Evolutionary conservation across 2,797 vertebrate species (phyloP).

Genomic region (Phoeniculus purpureus): DNA sequence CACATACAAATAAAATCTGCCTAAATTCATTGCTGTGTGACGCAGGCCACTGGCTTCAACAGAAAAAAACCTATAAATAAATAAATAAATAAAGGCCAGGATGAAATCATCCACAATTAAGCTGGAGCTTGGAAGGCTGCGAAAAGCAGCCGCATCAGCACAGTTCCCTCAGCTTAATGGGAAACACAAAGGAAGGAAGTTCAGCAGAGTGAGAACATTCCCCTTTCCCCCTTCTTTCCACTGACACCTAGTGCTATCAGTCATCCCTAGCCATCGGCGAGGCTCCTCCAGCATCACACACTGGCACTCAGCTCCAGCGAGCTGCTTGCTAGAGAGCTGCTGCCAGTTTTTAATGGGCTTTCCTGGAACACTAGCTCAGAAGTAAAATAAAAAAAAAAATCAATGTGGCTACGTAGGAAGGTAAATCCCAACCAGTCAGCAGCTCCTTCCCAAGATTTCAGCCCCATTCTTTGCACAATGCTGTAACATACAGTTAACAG

Average conservation of each 20-base stretch:
- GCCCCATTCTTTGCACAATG: not conserved
- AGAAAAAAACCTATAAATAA: conserved; percentile 16
- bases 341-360: conserved; percentile 56
- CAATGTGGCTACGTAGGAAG: not conserved
- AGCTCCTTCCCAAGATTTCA: conserved; percentile 22
- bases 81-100: conserved; percentile 56
- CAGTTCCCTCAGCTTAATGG: conserved; percentile 37
- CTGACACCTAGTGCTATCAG: not conserved
- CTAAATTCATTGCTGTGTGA: conserved; percentile 74
- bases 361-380: conserved; percentile 53
- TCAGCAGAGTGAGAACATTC: conserved; percentile 22
- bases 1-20: conserved; percentile 81
- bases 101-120: conserved; percentile 77
- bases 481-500: not conserved
- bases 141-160: conserved; percentile 45
- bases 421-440: not conserved
- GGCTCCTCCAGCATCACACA: not conserved
- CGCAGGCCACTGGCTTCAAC: conserved; percentile 74
- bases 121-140: conserved; percentile 65
- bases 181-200: conserved; percentile 72
- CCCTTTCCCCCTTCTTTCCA: conserved; percentile 30
- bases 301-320: not conserved
- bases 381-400: conserved; percentile 26
- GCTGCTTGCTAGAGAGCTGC: not conserved
- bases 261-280: not conserved